Base-by-base conservation (phyloP, 1,140 invertebrate genomes). In the Ditylenchus dipsaci region DNA sequence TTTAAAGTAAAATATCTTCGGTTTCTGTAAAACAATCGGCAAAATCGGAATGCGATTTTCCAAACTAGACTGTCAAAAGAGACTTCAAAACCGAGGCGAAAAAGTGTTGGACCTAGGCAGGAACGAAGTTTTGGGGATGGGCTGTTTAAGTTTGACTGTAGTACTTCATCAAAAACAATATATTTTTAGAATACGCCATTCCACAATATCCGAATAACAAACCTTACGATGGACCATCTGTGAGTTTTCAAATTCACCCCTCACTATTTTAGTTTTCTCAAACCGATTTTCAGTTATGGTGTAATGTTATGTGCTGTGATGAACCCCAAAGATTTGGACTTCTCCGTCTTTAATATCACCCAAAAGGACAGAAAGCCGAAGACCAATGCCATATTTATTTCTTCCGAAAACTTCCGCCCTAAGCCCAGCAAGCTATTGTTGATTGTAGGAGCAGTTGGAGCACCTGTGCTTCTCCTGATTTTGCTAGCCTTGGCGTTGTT, bases 241-340 rank as follows among this genome's bases (percentile, higher is more conserved):
- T 82, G 11, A 38, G 33, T 38, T 38, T 38, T 3, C 11, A 11
- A 11, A 11, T 38, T 38, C 3, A 38, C 3, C 33, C 11, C 33
- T 38, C 11, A 38, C 3, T 5, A 38, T 11, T 38, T 11, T 11
- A 5, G 33, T 11, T 38, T 38, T 5, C n/a, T n/a, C n/a, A n/a
- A n/a, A n/a, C n/a, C n/a, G 11, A 38, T 5, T 5, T 38, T 38
- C 33, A 38, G 33, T 11, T 38, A 80, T 43, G 78, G 78, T 43
- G 64, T 82, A 7, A 73, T 80, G 15, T 63, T 82, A 27, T 82
- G 80, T 65, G 71, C 66, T 0, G 73, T 82, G 1, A 61, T 75
- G 19, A 79, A 81, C 42, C 66, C 72, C 9, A 23, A 47, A 19
- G 83, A 81, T 56, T 21, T 75, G 1, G 73, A 59, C 11, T 71